Percentiles rank a stretch among this genome's conserved stretches.
Evolutionary conservation across 2,888 invertebrate genomes (phyloP).

Genomic region (Erynnis tages): DNA sequence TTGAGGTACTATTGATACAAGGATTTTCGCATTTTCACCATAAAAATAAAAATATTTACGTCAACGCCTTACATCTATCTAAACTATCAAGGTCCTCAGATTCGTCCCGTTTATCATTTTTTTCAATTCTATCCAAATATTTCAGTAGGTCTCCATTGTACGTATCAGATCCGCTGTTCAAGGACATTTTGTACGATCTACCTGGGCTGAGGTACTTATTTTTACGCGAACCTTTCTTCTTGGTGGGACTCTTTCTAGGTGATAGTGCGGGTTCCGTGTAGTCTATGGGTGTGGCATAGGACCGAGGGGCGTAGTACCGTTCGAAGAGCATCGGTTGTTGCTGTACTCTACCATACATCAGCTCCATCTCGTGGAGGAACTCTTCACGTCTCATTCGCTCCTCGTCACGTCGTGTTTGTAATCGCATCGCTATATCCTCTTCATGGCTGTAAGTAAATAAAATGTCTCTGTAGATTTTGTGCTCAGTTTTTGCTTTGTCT

Average conservation of each 20-base stretch:
- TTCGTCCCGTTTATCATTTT: slow-evolving; percentile 55
- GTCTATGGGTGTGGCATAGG: slow-evolving; percentile 52
- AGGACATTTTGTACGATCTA: slow-evolving; percentile 62
- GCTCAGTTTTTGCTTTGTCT: no score
- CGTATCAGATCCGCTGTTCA: slow-evolving; percentile 60
- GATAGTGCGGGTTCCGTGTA: slow-evolving; percentile 51
- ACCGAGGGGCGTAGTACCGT: slow-evolving; percentile 83
- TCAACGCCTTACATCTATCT: slow-evolving; percentile 40
- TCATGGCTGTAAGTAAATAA: slow-evolving; percentile 70
- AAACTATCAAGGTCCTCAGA: slow-evolving; percentile 54
- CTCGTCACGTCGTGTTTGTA: slow-evolving; percentile 85
- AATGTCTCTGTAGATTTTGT: no score
- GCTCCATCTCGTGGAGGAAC: slow-evolving; percentile 86
- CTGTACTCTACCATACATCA: slow-evolving; percentile 86
- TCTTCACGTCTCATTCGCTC: slow-evolving; percentile 85
- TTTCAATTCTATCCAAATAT: slow-evolving; percentile 61
- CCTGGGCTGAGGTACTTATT: slow-evolving; percentile 53
- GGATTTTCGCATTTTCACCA: no score
- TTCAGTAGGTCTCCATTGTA: slow-evolving; percentile 54
- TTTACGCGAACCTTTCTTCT: slow-evolving; percentile 47
- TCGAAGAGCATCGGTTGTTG: slow-evolving; percentile 87
- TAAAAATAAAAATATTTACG: not conserved
- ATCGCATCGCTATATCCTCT: slow-evolving; percentile 85
- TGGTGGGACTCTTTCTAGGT: slow-evolving; percentile 57
- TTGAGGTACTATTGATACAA: no score